Conservation (phyloP, 2,113 vertebrate genomes). For the Probosciger aterrimus region DNA sequence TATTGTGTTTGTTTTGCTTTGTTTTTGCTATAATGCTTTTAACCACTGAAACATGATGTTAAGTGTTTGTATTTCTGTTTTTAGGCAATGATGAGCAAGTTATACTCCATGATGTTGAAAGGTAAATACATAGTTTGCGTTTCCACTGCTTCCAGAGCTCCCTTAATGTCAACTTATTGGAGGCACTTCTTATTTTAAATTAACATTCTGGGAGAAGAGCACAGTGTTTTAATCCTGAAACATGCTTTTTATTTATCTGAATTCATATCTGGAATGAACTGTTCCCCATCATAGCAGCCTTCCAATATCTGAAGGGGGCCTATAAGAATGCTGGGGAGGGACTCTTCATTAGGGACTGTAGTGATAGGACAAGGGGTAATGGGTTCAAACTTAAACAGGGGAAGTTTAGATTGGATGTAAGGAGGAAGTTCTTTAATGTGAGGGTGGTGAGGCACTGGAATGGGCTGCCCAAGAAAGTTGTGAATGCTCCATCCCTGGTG, state of each 20-base stretch:
- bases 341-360: too few species aligned
- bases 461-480: too few species aligned
- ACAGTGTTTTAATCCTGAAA: neutral
- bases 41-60: neutral
- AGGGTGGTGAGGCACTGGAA: too few species aligned
- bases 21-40: neutral
- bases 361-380: too few species aligned
- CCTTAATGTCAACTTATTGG: neutral
- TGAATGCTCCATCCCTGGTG: too few species aligned
- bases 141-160: neutral
- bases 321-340: too few species aligned
- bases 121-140: constrained; percentile 75
- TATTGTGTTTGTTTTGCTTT: neutral
- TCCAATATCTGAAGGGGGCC: too few species aligned
- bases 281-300: neutral
- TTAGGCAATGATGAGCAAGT: constrained; percentile 98
- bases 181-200: neutral
- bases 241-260: neutral
- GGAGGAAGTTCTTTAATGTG: too few species aligned
- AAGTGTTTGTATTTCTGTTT: constrained; percentile 58
- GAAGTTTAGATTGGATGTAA: too few species aligned
- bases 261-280: neutral
- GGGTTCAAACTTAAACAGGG: too few species aligned
- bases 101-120: constrained; percentile 97
- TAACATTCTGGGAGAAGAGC: neutral